phyloP scores from a whole-genome alignment of 2,888 invertebrate genomes.

The Polyploca ridens region DNA sequence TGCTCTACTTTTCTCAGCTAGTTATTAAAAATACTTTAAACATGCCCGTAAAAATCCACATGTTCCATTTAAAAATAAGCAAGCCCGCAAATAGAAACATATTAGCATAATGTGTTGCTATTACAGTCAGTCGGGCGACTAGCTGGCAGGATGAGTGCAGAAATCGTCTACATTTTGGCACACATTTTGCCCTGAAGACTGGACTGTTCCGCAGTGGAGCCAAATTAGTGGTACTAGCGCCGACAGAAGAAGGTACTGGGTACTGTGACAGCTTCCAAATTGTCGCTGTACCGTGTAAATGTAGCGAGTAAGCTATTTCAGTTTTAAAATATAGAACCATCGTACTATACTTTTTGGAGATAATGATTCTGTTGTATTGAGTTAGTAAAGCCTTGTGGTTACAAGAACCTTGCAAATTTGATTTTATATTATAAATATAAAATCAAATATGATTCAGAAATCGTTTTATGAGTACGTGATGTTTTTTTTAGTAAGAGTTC shows the following conservation, averaged over 20 bases:
- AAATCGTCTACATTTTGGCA: conserved; percentile 66
- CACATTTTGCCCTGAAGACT: conserved; percentile 46
- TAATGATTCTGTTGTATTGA: not conserved
- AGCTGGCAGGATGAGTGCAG: conserved; percentile 54
- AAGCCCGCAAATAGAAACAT: conserved; percentile 33
- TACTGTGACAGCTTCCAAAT: conserved; percentile 50
- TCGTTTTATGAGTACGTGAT: too few relatives aligned
- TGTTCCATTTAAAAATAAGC: conserved; percentile 20
- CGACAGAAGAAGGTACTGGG: conserved; percentile 39
- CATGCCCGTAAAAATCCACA: not conserved
- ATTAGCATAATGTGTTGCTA: conserved; percentile 66
- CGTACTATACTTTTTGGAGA: not conserved
- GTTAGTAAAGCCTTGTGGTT: not conserved
- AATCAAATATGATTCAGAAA: too few relatives aligned
- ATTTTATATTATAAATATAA: not conserved
- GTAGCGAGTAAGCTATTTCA: conserved; percentile 25
- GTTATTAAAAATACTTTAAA: too few relatives aligned
- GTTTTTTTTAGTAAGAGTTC: too few relatives aligned
- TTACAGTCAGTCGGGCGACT: conserved; percentile 48
- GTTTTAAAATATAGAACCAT: not conserved
- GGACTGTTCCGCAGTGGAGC: conserved; percentile 46
- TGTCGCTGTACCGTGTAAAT: conserved; percentile 26
- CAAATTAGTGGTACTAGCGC: conserved; percentile 64
- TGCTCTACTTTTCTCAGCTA: too few relatives aligned
- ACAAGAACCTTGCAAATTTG: too few relatives aligned